Evolutionary conservation across 2,797 vertebrate genomes (phyloP), one percentile per base, ranked within the genome.

Genomic region (Myotis vivesi): DNA sequence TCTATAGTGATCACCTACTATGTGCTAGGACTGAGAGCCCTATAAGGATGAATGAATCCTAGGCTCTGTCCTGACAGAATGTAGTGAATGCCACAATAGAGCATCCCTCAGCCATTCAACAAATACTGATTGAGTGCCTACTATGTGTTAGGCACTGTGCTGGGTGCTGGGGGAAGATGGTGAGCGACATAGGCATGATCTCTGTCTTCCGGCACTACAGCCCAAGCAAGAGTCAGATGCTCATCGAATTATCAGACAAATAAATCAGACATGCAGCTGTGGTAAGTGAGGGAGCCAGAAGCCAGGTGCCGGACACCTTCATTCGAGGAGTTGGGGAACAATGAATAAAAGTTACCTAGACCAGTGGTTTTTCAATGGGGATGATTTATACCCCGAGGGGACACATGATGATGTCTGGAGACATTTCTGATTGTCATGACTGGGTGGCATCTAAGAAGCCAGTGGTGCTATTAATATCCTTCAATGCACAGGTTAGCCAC

Each of bases 101-200:
- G 59, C 13, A 9, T 46, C 46, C 36, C 8, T 77, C 55, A 68
- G n/a, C 30, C 38, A 69, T 15, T 89, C 28, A 25, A 44, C 66
- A 84, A 71, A 28, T 2, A 10, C 5, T 38, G 16, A 49, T 0
- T 44, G 25, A 36, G 64, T 4, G 36, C 44, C 44, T 22, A n/a
- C 51, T 25, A 5, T 5, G 22, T 68, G 25, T 16, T 17, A 15
- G 72, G 28, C 5, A 1, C 53, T 7, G 68, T 76, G 41, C 33
- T 36, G 57, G 55, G 71, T 41, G 9, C 28, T 8, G 59, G 11
- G 20, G 25, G 51, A 46, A 16, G 25, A 57, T 5, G 25, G 76
- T 25, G 33, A 68, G 64, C 1, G 3, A 69, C 49, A 19, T 0
- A 33, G 71, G n/a, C 16, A 11, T 0, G 0, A 41, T 36, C 49